Evolutionary conservation across 1,140 invertebrate genomes (phyloP).

Genomic region (Diabrotica undecimpunctata): DNA sequence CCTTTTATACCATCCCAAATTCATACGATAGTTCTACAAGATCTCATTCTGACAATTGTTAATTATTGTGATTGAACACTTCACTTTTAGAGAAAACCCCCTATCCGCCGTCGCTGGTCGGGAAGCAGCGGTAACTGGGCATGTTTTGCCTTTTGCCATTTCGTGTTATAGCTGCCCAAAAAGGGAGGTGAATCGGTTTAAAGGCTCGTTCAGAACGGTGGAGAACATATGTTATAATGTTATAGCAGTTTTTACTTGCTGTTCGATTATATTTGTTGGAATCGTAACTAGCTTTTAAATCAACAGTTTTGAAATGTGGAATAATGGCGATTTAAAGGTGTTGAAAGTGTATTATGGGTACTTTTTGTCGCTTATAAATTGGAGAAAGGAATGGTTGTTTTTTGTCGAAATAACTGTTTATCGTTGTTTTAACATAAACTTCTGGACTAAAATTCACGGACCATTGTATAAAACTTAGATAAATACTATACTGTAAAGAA

Average conservation of each 20-base stretch:
- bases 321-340: neutral
- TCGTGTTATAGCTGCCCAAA: conserved; percentile 1
- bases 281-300: neutral
- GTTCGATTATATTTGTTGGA: conserved; percentile 1
- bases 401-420: no score
- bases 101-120: neutral
- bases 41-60: no score
- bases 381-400: no score
- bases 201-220: neutral
- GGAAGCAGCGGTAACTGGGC: neutral
- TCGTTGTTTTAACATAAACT: no score
- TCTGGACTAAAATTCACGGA: no score
- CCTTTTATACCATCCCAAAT: no score
- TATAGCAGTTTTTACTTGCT: neutral
- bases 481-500: no score
- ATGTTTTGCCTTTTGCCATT: conserved; percentile 2
- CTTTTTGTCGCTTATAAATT: neutral
- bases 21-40: no score
- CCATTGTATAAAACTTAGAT: no score
- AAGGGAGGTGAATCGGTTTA: neutral
- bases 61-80: no score
- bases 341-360: neutral
- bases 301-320: conserved; percentile 2
- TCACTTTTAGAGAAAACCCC: no score
- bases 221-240: conserved; percentile 1